phyloP scores from a whole-genome alignment of 1,140 invertebrate species.

The Reticulitermes speratus region DNA sequence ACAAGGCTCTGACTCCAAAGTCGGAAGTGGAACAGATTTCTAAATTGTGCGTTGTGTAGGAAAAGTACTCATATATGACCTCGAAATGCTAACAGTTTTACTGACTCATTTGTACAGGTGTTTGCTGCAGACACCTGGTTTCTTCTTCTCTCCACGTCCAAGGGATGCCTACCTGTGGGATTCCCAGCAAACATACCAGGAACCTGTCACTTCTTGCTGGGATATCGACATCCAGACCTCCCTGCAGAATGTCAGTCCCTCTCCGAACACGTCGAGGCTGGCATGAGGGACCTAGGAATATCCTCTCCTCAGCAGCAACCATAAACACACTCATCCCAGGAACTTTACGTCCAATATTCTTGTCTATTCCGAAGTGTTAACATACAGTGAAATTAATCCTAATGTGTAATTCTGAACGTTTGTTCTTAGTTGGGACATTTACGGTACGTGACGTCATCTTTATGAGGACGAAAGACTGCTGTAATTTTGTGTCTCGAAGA shows the following conservation, averaged over 20 bases:
- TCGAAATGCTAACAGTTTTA: not conserved
- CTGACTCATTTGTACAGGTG: slow-evolving; percentile 59
- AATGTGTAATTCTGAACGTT: too few species aligned
- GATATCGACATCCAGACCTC: slow-evolving; percentile 71
- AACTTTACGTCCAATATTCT: not conserved
- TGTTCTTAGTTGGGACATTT: too few species aligned
- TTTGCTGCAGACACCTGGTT: slow-evolving; percentile 71
- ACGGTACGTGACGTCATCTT: too few species aligned
- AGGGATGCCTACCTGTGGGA: slow-evolving; percentile 78
- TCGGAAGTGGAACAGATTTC: too few species aligned
- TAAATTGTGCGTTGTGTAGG: too few species aligned
- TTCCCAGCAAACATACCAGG: slow-evolving; percentile 75
- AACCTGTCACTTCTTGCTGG: slow-evolving; percentile 83
- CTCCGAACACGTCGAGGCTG: slow-evolving; percentile 64
- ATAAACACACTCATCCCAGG: not conserved
- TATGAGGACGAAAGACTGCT: too few species aligned
- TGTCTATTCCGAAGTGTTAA: not conserved
- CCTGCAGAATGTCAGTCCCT: slow-evolving; percentile 53
- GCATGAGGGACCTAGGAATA: slow-evolving; percentile 36
- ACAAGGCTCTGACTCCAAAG: too few species aligned
- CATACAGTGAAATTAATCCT: too few species aligned
- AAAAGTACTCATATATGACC: too few species aligned
- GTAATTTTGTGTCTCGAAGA: too few species aligned
- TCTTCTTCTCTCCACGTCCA: slow-evolving; percentile 70
- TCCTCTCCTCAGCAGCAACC: not conserved